phyloP scores from a whole-genome alignment of 2,888 invertebrate species.

The Notocelia uddmanniana region DNA sequence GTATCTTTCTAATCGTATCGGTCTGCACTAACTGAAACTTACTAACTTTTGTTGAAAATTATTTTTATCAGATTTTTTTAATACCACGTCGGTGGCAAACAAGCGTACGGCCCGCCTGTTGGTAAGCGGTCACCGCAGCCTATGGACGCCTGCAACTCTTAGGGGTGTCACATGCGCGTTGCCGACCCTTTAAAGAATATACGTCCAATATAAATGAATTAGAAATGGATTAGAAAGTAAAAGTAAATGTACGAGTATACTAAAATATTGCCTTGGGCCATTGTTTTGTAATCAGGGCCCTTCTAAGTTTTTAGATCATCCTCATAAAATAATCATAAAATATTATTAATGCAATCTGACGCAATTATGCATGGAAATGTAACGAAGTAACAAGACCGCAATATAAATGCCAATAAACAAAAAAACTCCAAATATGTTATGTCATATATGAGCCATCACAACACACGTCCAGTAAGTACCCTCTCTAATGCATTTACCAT shows the following conservation, averaged over 20 bases:
- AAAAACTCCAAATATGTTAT: conserved; percentile 28
- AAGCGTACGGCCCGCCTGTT: no score
- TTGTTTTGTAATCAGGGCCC: neutral
- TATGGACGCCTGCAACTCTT: no score
- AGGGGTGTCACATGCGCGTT: no score
- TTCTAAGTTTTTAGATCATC: neutral
- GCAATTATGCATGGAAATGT: neutral
- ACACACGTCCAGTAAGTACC: conserved; percentile 17
- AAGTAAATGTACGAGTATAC: no score
- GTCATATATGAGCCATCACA: conserved; percentile 34
- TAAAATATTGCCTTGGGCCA: neutral
- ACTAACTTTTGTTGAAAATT: no score
- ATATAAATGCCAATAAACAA: neutral
- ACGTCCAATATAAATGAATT: neutral
- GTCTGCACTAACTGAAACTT: no score
- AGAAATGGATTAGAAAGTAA: neutral
- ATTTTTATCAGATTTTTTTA: no score
- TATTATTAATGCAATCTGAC: neutral
- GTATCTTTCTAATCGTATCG: no score
- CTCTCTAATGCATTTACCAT: conserved; percentile 35
- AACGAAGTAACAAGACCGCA: neutral
- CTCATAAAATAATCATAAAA: conserved; percentile 24
- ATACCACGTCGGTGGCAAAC: no score
- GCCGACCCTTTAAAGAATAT: no score
- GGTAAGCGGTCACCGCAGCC: no score